Percentiles rank a stretch among this genome's conserved stretches.
Evolutionary conservation across 2,797 vertebrate species (phyloP).

Genomic region (Orientallactaga sibirica): DNA sequence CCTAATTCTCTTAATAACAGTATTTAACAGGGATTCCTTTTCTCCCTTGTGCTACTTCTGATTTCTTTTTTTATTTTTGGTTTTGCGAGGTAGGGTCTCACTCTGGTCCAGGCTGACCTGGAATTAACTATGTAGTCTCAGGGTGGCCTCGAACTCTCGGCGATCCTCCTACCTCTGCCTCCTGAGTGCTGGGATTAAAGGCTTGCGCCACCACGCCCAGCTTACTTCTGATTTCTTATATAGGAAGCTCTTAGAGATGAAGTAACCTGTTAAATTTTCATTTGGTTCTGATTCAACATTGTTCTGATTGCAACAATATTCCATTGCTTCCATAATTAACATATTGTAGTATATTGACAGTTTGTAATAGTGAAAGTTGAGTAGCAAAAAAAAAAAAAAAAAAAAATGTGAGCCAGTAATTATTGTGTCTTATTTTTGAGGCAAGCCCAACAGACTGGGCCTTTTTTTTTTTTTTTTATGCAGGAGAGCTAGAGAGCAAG

Average conservation of each 20-base stretch:
- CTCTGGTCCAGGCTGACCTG: no score
- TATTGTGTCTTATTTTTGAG: not conserved
- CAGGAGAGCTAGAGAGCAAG: no score
- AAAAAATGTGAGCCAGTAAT: not conserved
- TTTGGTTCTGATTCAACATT: conserved; percentile 19
- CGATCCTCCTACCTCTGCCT: no score
- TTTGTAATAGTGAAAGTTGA: conserved; percentile 54
- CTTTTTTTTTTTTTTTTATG: no score
- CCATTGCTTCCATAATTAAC: conserved; percentile 18
- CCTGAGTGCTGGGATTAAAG: no score
- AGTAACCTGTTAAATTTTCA: conserved; percentile 23
- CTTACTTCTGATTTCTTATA: not conserved
- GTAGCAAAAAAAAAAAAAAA: conserved; percentile 35
- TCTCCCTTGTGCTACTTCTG: not conserved
- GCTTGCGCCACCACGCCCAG: no score
- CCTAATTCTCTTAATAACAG: not conserved
- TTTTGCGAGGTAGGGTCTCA: no score
- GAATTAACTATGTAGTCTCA: no score
- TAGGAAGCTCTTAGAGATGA: conserved; percentile 19
- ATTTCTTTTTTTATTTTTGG: no score
- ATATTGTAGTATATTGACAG: not conserved
- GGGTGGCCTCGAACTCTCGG: no score
- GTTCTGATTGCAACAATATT: conserved; percentile 22
- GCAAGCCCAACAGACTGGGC: no score
- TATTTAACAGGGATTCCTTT: not conserved